Base-by-base conservation (phyloP, 2,888 invertebrate species). In the Agrotis exclamationis region DNA sequence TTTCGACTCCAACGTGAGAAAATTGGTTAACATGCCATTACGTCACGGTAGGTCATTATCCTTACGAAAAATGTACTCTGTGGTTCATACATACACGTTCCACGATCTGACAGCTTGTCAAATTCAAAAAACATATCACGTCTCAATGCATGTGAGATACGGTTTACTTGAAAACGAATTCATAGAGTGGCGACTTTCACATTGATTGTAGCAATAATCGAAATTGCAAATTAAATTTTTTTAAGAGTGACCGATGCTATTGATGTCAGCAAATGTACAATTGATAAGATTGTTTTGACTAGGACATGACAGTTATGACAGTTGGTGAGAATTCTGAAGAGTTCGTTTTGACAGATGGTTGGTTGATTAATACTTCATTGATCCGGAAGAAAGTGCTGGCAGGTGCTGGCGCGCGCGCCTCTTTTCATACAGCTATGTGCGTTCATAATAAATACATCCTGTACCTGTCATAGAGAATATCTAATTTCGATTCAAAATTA, bases 161-260 rank as follows among this genome's bases (percentile, higher is more conserved):
- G 72, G 78, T 79, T 70, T 76, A 70, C 71, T 78, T 63, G 3
- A 65, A 82, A 85, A 83, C 83, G 82, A 83, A 77, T 77, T 65
- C 57, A 70, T 81, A 84, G 85, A 86, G 85, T 86, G 82, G 77
- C 59, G 33, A 82, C 90, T 90, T 90, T 90, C 90, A 85, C 89
- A 68, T 79, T 75, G 66, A 68, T 63, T 79, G 62, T 65, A 73
- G 77, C 63, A 80, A 83, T 83, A 79, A 84, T 77, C 74, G 70
- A 81, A 82, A 83, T 85, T 72, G 70, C 73, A 84, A 85, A 83
- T 79, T 74, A 82, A 76, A 74, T 74, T 74, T 74, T 71, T 60
- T 80, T 70, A 81, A 62, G 65, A 77, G 47, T 76, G 75, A 76
- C 70, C 53, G 73, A 58, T 56, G 62, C 50, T 74, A 69, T 74